These are phyloP conservation scores for fruit fly (Drosophila melanogaster) DNA, from an alignment of 1,140 invertebrate genomes.

Conservation along the genomic window DNA sequence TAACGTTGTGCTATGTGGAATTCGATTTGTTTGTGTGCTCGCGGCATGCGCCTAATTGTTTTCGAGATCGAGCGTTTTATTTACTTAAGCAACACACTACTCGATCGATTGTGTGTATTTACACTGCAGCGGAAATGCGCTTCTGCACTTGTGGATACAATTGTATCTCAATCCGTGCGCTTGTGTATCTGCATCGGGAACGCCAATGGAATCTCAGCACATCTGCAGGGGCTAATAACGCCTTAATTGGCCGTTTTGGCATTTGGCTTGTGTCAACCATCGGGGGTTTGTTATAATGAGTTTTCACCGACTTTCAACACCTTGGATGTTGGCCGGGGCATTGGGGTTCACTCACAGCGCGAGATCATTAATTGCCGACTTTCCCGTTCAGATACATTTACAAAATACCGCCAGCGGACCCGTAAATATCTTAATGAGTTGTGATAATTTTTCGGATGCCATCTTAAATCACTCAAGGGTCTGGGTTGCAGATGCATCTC, in stretches of 20 bases:
- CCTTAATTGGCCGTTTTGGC: slow-evolving; percentile 67
- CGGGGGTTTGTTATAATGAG: slow-evolving; percentile 73
- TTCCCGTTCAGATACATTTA: slow-evolving; percentile 47
- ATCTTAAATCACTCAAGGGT: slow-evolving; percentile 57
- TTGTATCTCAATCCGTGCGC: slow-evolving; percentile 19
- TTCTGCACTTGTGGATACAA: slow-evolving; percentile 34
- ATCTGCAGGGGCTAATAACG: slow-evolving; percentile 44
- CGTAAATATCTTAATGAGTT: slow-evolving; percentile 75
- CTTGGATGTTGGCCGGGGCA: slow-evolving; percentile 7
- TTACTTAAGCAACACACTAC: slow-evolving; percentile 57
- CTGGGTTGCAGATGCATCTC: slow-evolving; percentile 32
- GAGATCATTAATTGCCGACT: slow-evolving; percentile 62
- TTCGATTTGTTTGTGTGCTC: slow-evolving; percentile 44
- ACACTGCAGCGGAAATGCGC: slow-evolving; percentile 49
- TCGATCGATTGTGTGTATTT: slow-evolving; percentile 23
- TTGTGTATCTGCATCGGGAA: slow-evolving; percentile 31
- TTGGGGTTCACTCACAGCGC: slow-evolving; percentile 29
- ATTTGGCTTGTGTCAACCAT: slow-evolving; percentile 76
- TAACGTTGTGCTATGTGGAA: slow-evolving; percentile 19
- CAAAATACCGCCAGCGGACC: slow-evolving; percentile 54
- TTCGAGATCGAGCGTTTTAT: slow-evolving; percentile 60
- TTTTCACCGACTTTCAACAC: slow-evolving; percentile 76
- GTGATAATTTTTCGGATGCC: slow-evolving; percentile 36
- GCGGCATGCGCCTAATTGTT: slow-evolving; percentile 74
- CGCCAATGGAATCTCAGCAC: slow-evolving; percentile 4